Evolutionary conservation across 1,140 invertebrate species (phyloP), one percentile per base, ranked within the genome.

Genomic region (Meloidogyne chitwoodi): DNA sequence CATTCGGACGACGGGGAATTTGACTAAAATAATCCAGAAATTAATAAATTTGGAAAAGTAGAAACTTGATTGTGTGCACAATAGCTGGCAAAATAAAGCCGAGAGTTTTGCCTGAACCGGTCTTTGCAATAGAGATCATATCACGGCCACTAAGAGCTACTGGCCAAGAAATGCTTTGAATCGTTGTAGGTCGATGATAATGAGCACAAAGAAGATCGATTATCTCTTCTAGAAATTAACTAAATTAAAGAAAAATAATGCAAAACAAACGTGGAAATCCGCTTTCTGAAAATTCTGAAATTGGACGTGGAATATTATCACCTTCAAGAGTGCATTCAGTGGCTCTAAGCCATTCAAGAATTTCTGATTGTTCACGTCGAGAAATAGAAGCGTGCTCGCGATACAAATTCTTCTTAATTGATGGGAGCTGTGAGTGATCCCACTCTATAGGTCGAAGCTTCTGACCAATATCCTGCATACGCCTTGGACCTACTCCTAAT

Each of bases 1-100:
- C 85, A 65, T 69, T 69, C n/a, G 64, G 74, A 14, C 62, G 63
- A 56, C 82, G 76, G 16, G 68, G 76, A n/a, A 91, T 91, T 86
- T 97, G 94, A 85, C 94, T 91, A 82, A 93, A 94, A 73, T 95
- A 95, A 85, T 98, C 94, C 31, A 97, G 92, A 88, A 96, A 93
- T 11, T 90, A 41, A 1, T 48, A 31, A 24, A 77, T n/a, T 16
- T 44, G 4, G 1, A 56, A 56, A n/a, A 56, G 3, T 56, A 8
- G 0, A n/a, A 5, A 56, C 48, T 56, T 91, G 82, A 93, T 94
- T 74, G 96, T 96, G 86, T 98, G 95, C 31, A 97, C 92, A 88
- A 96, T 93, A 19, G 90, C 90, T 63, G 91, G 91, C 65, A 92
- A 81, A 56, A 91, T 90, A 79, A 91, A 92, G 6, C 78, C 85